phyloP scores from a whole-genome alignment of 37 sponge, comb jelly and placozoan genomes.

The Spongilla lacustris region DNA sequence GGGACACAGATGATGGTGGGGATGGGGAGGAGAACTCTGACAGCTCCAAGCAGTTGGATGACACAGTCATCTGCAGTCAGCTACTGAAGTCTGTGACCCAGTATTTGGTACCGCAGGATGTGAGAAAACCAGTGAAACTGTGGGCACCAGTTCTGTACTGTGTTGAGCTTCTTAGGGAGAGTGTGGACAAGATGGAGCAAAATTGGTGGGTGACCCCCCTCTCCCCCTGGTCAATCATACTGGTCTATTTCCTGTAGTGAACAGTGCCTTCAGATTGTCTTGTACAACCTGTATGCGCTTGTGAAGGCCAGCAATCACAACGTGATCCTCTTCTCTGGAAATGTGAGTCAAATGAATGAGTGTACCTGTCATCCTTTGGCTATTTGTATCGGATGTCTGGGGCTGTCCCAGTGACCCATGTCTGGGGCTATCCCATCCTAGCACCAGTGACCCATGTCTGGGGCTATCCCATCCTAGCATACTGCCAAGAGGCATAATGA shows the following conservation, averaged over 20 bases:
- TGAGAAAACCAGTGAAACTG: slow-evolving; percentile 47
- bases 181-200: slow-evolving; percentile 6
- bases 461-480: not conserved
- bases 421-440: not conserved
- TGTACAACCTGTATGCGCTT: slow-evolving; percentile 46
- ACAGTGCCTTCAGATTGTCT: slow-evolving; percentile 58
- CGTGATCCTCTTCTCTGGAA: slow-evolving; percentile 41
- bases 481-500: too few species aligned
- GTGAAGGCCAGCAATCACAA: slow-evolving; percentile 57
- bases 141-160: slow-evolving; percentile 47
- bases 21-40: slow-evolving; percentile 12
- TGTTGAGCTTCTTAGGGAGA: slow-evolving; percentile 38
- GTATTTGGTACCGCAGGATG: slow-evolving; percentile 37
- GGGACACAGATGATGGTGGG: slow-evolving; percentile 50
- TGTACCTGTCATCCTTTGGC: too few species aligned
- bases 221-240: not conserved
- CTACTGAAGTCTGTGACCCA: slow-evolving; percentile 17
- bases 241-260: slow-evolving; percentile 33
- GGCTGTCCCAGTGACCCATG: not conserved
- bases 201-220: not conserved
- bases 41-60: not conserved
- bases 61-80: too few species aligned
- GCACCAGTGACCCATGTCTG: not conserved
- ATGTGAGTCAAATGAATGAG: slow-evolving; percentile 18
- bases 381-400: not conserved